These are phyloP conservation scores for Tachystola acroxantha DNA, from an alignment of 2,888 invertebrate genomes.

Conservation along the genomic window DNA sequence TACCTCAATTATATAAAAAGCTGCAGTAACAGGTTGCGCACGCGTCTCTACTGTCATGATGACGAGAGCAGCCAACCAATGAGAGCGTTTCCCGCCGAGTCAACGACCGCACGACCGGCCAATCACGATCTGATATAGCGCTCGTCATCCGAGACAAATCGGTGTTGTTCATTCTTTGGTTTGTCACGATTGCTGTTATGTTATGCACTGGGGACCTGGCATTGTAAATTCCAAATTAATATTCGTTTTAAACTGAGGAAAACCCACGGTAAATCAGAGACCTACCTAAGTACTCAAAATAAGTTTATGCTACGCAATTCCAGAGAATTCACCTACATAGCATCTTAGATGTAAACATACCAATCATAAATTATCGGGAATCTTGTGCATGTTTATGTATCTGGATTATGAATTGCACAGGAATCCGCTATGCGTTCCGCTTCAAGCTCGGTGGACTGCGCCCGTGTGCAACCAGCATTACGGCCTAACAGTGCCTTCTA, in stretches of 20 bases:
- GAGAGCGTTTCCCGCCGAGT: conserved; percentile 34
- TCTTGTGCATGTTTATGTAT: conserved; percentile 1
- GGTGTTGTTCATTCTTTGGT: conserved; percentile 43
- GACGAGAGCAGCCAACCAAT: conserved; percentile 21
- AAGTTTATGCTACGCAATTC: conserved; percentile 1
- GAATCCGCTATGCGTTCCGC: conserved; percentile 19
- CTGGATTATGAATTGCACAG: not conserved
- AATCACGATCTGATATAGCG: conserved; percentile 47
- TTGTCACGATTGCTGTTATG: conserved; percentile 39
- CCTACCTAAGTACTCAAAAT: too few relatives aligned
- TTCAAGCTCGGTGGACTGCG: conserved; percentile 30
- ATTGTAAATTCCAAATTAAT: too few relatives aligned
- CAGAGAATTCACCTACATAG: conserved; percentile 2
- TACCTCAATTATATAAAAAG: conserved; percentile 13
- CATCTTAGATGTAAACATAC: conserved; percentile 4
- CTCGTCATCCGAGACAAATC: conserved; percentile 63
- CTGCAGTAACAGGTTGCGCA: conserved; percentile 18
- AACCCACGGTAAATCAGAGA: too few relatives aligned
- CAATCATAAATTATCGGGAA: conserved; percentile 5
- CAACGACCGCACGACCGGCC: conserved; percentile 53
- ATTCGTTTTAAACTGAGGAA: too few relatives aligned
- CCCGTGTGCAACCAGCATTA: conserved; percentile 36
- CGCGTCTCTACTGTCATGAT: conserved; percentile 21
- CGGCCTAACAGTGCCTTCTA: conserved; percentile 22
- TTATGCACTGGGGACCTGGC: not conserved